Percentiles rank a stretch among this genome's conserved stretches.
These are phyloP conservation scores for Hydroisotoma schaefferi DNA, from an alignment of 2,888 invertebrate genomes.

Conservation along the genomic window DNA sequence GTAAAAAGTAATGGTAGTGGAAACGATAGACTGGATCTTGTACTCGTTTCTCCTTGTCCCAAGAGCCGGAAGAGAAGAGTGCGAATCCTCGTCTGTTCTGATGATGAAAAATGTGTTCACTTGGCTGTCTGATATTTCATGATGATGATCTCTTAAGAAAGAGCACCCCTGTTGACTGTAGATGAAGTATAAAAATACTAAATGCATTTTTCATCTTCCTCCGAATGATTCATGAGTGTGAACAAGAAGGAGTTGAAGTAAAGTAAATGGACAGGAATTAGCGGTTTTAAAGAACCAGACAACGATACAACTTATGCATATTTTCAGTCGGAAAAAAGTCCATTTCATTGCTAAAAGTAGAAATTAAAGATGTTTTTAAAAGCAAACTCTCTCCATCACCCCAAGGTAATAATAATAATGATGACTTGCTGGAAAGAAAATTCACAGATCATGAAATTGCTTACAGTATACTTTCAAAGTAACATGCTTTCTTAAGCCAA, in stretches of 20 bases:
- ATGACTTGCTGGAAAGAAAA: too few relatives aligned
- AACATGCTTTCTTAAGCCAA: too few relatives aligned
- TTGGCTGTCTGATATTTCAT: slow-evolving; percentile 15
- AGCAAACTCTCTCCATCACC: too few relatives aligned
- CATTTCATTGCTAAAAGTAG: too few relatives aligned
- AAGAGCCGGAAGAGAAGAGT: slow-evolving; percentile 11
- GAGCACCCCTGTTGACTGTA: slow-evolving; percentile 6
- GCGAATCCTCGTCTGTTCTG: neutral
- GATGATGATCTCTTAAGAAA: slow-evolving; percentile 8
- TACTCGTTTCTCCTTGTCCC: neutral
- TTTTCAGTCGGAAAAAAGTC: too few relatives aligned
- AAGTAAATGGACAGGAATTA: slow-evolving; percentile 6
- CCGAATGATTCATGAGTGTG: slow-evolving; percentile 9
- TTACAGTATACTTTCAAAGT: too few relatives aligned
- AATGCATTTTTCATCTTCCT: slow-evolving; percentile 8
- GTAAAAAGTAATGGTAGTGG: too few relatives aligned
- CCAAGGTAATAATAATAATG: too few relatives aligned
- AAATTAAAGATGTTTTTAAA: too few relatives aligned
- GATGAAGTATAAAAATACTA: neutral
- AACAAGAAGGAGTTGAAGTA: slow-evolving; percentile 8
- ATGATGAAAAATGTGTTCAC: slow-evolving; percentile 14
- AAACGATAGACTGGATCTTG: too few relatives aligned
- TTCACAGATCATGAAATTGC: too few relatives aligned
- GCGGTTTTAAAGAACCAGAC: slow-evolving; percentile 5
- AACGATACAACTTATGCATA: too few relatives aligned